Percentiles rank a stretch among this genome's conserved stretches.
Evolutionary conservation across 2,113 vertebrate species (phyloP).

Genomic region (Oreochromis tanganicae): DNA sequence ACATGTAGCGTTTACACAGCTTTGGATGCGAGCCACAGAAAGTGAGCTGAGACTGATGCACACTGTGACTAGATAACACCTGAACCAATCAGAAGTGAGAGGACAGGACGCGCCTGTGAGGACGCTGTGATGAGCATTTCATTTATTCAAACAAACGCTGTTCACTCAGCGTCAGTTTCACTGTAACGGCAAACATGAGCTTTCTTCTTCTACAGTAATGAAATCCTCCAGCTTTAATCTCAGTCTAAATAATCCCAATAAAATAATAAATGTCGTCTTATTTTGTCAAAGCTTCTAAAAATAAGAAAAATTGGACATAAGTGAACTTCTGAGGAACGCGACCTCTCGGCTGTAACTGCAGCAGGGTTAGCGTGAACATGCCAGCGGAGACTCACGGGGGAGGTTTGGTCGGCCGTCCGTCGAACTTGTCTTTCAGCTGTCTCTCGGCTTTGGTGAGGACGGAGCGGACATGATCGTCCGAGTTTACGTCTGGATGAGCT

Average conservation of each 20-base stretch:
- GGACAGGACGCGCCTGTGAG: not conserved
- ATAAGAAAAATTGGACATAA: fast-evolving
- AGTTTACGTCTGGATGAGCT: constrained; percentile 70
- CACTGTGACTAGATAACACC: not conserved
- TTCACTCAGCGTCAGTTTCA: too few relatives aligned
- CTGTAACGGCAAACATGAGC: not conserved
- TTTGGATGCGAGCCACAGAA: not conserved
- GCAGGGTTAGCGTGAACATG: not conserved
- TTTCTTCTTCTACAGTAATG: not conserved
- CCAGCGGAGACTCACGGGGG: constrained; percentile 67
- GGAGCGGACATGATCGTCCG: constrained; percentile 72
- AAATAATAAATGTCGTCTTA: not conserved
- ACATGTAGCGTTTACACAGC: not conserved
- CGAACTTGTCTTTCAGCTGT: constrained; percentile 80
- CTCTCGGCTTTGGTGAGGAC: constrained; percentile 79
- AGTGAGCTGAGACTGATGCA: not conserved
- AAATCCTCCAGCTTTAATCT: not conserved
- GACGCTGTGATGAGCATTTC: not conserved
- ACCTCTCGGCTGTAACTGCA: not conserved
- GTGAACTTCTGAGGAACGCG: not conserved
- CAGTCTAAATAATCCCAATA: not conserved
- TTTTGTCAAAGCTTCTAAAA: not conserved
- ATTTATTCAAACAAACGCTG: not conserved
- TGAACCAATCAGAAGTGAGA: not conserved
- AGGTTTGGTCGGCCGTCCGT: constrained; percentile 76